These are phyloP conservation scores for Hypercompe scribonia DNA, from an alignment of 2,888 invertebrate species.

Conservation along the genomic window DNA sequence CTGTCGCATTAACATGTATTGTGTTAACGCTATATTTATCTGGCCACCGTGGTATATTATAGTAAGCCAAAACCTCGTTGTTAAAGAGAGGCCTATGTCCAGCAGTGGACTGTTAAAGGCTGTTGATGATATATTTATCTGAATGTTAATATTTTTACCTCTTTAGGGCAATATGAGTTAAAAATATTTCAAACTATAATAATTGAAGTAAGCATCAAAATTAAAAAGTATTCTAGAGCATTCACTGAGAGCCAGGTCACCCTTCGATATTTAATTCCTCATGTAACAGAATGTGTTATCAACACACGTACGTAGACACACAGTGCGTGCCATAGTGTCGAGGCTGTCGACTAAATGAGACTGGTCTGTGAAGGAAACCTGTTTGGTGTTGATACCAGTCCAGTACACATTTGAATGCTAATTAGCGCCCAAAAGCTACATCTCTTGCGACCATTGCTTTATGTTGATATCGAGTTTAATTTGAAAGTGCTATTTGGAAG, in stretches of 20 bases:
- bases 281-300: conserved; percentile 8
- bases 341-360: conserved; percentile 5
- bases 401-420: conserved; percentile 33
- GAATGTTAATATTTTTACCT: not conserved
- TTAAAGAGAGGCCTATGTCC: no score
- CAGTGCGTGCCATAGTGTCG: conserved; percentile 7
- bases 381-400: conserved; percentile 24
- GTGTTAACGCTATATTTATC: no score
- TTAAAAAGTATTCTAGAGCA: not conserved
- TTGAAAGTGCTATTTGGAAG: conserved; percentile 6
- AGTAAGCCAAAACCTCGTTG: no score
- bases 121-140: no score
- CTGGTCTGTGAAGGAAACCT: conserved; percentile 21
- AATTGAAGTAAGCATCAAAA: not conserved
- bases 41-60: no score
- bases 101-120: no score
- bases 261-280: not conserved
- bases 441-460: conserved; percentile 12
- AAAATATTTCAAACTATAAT: not conserved
- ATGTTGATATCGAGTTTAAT: not conserved
- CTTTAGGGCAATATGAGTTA: not conserved
- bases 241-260: not conserved
- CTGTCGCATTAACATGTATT: not conserved
- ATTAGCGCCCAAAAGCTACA: conserved; percentile 24
- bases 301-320: not conserved